Conservation (phyloP, 2,888 invertebrate species). For the Itoplectis maculator region DNA sequence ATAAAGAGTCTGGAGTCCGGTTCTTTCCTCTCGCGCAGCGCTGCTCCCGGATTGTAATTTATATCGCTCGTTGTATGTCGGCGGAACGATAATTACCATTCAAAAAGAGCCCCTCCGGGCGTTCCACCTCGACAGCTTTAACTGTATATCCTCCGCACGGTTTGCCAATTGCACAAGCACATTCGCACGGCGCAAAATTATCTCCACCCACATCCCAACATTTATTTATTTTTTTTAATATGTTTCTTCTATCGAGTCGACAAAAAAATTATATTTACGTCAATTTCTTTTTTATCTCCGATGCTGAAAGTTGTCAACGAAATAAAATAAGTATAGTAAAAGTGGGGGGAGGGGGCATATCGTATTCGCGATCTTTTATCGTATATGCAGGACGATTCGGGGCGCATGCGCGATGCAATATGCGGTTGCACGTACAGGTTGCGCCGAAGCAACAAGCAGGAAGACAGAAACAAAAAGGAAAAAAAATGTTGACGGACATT, state of each 20-base stretch:
- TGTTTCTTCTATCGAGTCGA: too few species aligned
- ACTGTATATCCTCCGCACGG: background rate
- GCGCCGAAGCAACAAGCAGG: background rate
- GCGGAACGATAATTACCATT: conserved; percentile 78
- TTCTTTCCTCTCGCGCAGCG: conserved; percentile 43
- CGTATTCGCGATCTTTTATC: too few species aligned
- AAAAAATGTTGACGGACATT: conserved; percentile 10
- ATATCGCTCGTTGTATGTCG: conserved; percentile 75
- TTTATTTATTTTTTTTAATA: too few species aligned
- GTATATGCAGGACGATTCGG: too few species aligned
- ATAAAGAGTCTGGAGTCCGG: conserved; percentile 51
- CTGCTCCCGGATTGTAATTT: conserved; percentile 75
- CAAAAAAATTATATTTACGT: too few species aligned
- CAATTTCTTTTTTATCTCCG: too few species aligned
- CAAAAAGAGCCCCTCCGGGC: conserved; percentile 64
- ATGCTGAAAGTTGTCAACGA: too few species aligned
- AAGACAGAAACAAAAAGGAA: background rate
- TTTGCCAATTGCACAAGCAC: background rate
- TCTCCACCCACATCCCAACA: too few species aligned
- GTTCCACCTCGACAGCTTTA: background rate
- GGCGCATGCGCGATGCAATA: background rate
- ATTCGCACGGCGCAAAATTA: background rate
- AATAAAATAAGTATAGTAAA: too few species aligned
- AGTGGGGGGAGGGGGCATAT: too few species aligned
- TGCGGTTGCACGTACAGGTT: conserved; percentile 10